These are phyloP conservation scores for Parauchenoglanis ngamensis DNA, from an alignment of 2,797 vertebrate genomes.

Conservation along the genomic window DNA sequence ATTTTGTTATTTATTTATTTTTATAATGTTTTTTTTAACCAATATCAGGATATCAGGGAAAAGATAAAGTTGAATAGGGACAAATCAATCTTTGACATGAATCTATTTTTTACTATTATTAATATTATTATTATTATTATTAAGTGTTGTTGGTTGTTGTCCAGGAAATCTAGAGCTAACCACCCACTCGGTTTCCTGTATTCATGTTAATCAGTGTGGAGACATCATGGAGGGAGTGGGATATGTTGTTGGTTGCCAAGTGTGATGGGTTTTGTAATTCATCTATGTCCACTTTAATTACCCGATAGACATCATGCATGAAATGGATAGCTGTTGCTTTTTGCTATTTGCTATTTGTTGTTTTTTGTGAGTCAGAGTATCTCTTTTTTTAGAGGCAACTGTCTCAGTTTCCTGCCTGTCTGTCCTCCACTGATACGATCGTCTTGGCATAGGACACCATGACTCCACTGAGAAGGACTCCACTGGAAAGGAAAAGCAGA, in stretches of 20 bases:
- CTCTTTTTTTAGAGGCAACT: neutral
- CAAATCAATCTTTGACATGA: neutral
- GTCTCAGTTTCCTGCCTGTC: neutral
- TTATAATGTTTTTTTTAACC: neutral
- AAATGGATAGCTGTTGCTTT: neutral
- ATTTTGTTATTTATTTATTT: neutral
- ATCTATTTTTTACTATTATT: neutral
- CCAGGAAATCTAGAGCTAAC: neutral
- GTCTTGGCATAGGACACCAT: neutral
- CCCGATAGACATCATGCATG: neutral
- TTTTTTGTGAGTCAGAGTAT: neutral
- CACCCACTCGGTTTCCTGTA: neutral
- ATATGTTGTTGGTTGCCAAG: neutral
- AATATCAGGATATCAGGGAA: neutral
- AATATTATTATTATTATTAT: too few relatives aligned
- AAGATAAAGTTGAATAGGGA: neutral
- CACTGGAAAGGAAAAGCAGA: neutral
- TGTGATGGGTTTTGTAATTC: neutral
- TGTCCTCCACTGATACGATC: neutral
- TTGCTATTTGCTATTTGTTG: neutral
- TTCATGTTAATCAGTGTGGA: neutral
- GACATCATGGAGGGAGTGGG: neutral
- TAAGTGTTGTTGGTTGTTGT: neutral
- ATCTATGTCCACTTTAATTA: constrained; percentile 6
- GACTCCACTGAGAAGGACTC: neutral